Evolutionary conservation across 1,140 invertebrate genomes (phyloP).

Genomic region (Macrobrachium rosenbergii): DNA sequence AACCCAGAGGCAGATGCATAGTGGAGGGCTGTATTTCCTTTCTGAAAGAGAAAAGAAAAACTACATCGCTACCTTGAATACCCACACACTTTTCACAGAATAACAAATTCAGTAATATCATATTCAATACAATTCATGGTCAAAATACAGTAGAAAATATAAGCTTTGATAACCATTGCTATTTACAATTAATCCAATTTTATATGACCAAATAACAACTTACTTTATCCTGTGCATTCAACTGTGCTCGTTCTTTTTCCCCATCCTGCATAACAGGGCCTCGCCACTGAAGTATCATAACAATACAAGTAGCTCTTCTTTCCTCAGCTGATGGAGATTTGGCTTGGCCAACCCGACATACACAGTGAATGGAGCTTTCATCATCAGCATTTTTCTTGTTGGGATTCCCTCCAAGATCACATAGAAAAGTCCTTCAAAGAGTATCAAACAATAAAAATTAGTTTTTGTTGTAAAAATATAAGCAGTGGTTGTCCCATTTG

Average conservation of each 20-base stretch:
- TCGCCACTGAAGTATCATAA: constrained; percentile 77
- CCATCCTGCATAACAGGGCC: constrained; percentile 74
- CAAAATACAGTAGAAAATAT: not conserved
- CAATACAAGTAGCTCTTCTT: constrained; percentile 76
- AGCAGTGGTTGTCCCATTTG: too few species aligned
- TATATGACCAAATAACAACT: constrained; percentile 30
- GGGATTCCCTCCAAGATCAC: constrained; percentile 78
- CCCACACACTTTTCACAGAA: not conserved
- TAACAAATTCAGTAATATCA: too few species aligned
- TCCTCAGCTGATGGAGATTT: constrained; percentile 75
- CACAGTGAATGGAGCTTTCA: constrained; percentile 78
- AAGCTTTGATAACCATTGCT: not conserved
- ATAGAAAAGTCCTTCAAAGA: constrained; percentile 76
- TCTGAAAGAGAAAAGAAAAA: constrained; percentile 70
- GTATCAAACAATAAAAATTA: constrained; percentile 1
- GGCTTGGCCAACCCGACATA: constrained; percentile 74
- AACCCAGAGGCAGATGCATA: constrained; percentile 78
- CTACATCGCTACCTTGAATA: not conserved
- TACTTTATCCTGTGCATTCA: constrained; percentile 77
- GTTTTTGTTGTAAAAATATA: too few species aligned
- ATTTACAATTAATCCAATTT: not conserved
- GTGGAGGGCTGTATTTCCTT: constrained; percentile 79
- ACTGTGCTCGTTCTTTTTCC: constrained; percentile 75
- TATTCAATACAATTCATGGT: too few species aligned
- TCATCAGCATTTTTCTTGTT: constrained; percentile 79